Conservation (phyloP, 2,113 vertebrate species). For the Rhineura floridana region DNA sequence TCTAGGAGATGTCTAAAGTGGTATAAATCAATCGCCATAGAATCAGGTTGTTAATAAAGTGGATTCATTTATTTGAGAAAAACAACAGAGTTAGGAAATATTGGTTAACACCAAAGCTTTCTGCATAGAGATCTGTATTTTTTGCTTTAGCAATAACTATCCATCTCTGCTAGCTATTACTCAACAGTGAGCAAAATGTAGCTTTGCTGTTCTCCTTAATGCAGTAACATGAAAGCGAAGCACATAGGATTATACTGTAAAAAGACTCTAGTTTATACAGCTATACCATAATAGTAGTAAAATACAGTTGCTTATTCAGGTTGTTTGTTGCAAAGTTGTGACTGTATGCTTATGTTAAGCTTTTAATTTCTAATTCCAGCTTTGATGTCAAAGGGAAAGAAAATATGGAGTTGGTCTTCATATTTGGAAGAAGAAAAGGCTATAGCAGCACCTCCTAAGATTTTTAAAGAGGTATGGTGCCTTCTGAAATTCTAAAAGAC, state of each 20-base stretch:
- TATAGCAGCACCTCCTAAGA: conserved; percentile 87
- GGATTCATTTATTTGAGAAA: conserved; percentile 30
- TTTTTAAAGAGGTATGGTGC: conserved; percentile 92
- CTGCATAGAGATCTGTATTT: conserved; percentile 8
- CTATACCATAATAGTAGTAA: not conserved
- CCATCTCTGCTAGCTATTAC: not conserved
- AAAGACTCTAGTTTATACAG: not conserved
- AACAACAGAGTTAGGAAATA: conserved; percentile 22
- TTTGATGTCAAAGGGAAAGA: conserved; percentile 85
- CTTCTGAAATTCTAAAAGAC: not conserved
- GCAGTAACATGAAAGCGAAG: not conserved
- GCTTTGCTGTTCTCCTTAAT: not conserved
- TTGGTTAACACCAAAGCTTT: not conserved
- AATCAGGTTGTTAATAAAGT: not conserved
- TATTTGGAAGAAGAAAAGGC: conserved; percentile 95
- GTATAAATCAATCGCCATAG: not conserved
- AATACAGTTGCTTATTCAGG: not conserved
- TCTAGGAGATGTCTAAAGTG: conserved; percentile 28
- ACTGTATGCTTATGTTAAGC: not conserved
- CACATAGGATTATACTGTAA: not conserved
- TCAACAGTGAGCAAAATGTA: conserved; percentile 20
- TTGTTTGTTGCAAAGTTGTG: conserved; percentile 14
- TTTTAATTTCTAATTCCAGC: conserved; percentile 61
- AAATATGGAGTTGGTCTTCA: conserved; percentile 93
- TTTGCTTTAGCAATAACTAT: not conserved